Evolutionary conservation across 2,888 invertebrate species (phyloP), one percentile per base, ranked within the genome.

Genomic region (Taphrorychus bicolor): DNA sequence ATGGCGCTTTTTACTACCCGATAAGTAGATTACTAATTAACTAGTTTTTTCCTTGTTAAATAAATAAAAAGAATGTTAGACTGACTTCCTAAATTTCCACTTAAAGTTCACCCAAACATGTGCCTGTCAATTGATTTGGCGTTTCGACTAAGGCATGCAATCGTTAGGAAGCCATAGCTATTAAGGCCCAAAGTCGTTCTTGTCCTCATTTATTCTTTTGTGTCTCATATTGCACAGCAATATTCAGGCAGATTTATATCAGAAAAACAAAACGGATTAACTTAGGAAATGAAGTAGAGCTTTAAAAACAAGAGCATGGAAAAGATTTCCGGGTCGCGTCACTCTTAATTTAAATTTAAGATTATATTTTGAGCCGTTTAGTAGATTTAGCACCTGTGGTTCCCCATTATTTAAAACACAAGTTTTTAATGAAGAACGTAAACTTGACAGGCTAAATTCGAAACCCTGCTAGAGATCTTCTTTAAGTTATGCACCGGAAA

Each of bases 351-450:
- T 53, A 42, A 60, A 56, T 66, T 66, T 66, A 51, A 52, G 58
- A 60, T 24, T 45, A 53, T 58, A 58, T 58, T 62, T 32, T 57
- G 52, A 61, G 58, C 67, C 57, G 58, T 58, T 62, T 67, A 62
- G 51, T 61, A 48, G 57, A 60, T 67, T 32, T 51, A 59, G 57
- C 67, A 67, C 62, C 67, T 67, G 67, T 24, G 67, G 61, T 67
- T 61, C 62, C 17, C 45, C 62, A 51, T 57, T 67, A 67, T 58
- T 62, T 67, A 62, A 58, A 62, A 58, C 60, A 45, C 23, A 61
- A 67, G 52, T 67, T 67, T 67, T 67, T 67, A 67, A 62, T 61
- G 58, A 58, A 42, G 17, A 60, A 56, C 49, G 60, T 61, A 66
- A 66, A 61, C 56, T 60, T 60, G 66, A 61, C 67, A 58, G 42